Evolutionary conservation across 2,797 vertebrate genomes (phyloP).

Genomic region (Peromyscus melanophrys): DNA sequence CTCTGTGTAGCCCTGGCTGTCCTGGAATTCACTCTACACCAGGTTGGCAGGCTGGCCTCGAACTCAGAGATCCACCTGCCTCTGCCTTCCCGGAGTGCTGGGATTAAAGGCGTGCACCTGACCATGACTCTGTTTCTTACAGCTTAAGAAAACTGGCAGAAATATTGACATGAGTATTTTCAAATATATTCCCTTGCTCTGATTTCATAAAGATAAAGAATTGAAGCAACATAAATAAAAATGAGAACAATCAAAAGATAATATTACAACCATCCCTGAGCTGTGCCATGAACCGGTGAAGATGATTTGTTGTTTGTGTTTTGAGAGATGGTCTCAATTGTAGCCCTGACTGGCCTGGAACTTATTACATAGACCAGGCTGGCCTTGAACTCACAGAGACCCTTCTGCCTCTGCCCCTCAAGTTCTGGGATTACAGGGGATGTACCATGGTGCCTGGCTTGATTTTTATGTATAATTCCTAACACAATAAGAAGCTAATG

Average conservation of each 20-base stretch:
- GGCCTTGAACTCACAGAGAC: not conserved
- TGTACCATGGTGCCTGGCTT: not conserved
- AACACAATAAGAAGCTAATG: not conserved
- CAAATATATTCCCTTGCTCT: not conserved
- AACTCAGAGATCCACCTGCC: not conserved
- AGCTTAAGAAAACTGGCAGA: conserved; percentile 26
- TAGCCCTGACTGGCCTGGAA: not conserved
- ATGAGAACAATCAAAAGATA: not conserved
- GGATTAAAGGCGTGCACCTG: not conserved
- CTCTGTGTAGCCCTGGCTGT: not conserved
- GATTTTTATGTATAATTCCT: not conserved
- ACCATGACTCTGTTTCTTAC: not conserved
- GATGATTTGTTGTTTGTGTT: not conserved
- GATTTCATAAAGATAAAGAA: not conserved
- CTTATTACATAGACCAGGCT: not conserved
- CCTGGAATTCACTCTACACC: not conserved
- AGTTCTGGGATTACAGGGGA: not conserved
- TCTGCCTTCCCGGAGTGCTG: not conserved
- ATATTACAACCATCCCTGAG: not conserved
- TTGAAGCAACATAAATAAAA: not conserved
- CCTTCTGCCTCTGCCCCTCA: not conserved
- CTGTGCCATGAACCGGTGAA: not conserved
- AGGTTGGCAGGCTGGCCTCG: not conserved
- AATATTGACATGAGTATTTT: not conserved
- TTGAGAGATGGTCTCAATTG: not conserved